Evolutionary conservation across 2,113 vertebrate species (phyloP).

Genomic region (Ivindomyrus marchei): DNA sequence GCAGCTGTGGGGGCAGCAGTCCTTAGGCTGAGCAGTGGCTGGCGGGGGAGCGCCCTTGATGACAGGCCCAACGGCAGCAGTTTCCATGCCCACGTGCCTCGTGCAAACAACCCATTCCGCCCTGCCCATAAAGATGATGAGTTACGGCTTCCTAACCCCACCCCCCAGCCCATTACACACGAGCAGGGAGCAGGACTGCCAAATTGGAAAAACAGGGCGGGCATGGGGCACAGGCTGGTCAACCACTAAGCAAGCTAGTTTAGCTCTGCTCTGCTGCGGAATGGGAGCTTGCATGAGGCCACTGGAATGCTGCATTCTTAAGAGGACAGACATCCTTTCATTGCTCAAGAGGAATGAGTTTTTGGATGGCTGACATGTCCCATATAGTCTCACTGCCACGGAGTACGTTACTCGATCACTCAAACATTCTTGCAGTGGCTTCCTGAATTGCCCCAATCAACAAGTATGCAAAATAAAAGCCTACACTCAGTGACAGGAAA

Average conservation of each 20-base stretch:
- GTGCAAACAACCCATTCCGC: slow-evolving; percentile 72
- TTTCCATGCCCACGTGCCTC: slow-evolving; percentile 70
- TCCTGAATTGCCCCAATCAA: slow-evolving; percentile 7
- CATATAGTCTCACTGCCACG: neutral
- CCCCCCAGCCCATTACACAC: slow-evolving; percentile 16
- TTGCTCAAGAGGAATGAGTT: slow-evolving; percentile 5
- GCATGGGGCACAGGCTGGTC: slow-evolving; percentile 1
- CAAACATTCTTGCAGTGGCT: slow-evolving; percentile 10
- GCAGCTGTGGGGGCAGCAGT: neutral
- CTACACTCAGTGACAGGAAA: neutral
- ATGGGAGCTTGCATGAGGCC: slow-evolving; percentile 40
- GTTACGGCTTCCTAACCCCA: slow-evolving; percentile 59
- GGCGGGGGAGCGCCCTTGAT: slow-evolving; percentile 47
- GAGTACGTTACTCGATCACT: neutral
- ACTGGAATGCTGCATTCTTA: slow-evolving; percentile 33
- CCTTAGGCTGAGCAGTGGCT: slow-evolving; percentile 4
- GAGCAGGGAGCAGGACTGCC: slow-evolving; percentile 32
- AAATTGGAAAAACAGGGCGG: slow-evolving; percentile 18
- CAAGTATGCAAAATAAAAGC: neutral
- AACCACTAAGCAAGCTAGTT: neutral
- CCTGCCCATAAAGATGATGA: slow-evolving; percentile 67
- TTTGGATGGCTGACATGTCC: neutral
- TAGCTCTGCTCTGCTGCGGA: neutral
- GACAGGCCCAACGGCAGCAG: slow-evolving; percentile 68
- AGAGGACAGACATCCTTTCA: slow-evolving; percentile 16